Base-by-base conservation (phyloP, 2,888 invertebrate species). In the Agrotis puta region DNA sequence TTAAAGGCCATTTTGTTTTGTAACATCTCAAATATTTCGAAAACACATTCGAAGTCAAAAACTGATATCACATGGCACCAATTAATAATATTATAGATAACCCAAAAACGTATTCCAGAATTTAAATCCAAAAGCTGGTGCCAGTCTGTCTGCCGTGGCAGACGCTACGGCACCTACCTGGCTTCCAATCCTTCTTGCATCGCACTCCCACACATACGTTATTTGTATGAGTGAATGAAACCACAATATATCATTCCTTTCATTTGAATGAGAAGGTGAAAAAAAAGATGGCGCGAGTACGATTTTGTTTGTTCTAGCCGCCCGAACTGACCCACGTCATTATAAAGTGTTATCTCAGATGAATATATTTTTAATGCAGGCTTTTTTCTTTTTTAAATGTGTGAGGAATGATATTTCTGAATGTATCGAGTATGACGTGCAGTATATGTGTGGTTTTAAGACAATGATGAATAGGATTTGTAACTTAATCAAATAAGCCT, bases 261-360 rank as follows among this genome's bases (percentile, higher is more conserved):
- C 79, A 82, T 87, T 86, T 88, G 85, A 88, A 88, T 85, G 88
- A 85, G 85, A 85, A 84, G 78, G 81, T 86, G 83, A 84, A 88
- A 88, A 88, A 89, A 88, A 88, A 76, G 79, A 87, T 87, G 89
- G 89, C 87, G 84, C 82, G 83, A 84, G 77, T 80, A 70, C 74
- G 83, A 90, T 90, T 87, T 88, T 96, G 94, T 96, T 96, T 96
- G 95, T 95, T 95, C 95, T 95, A 95, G 92, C 95, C 95, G 95
- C 95, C 92, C 88, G 90, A 89, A 86, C 92, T 92, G 94, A 94
- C 95, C 95, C 94, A 92, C 91, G 93, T 95, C 95, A 95, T 95
- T 95, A 95, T 94, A 91, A 90, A 94, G 94, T 94, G 95, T 95
- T 95, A 95, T 94, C 93, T 93, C 90, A 92, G 92, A 94, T 94